Evolutionary conservation across 2,888 invertebrate genomes (phyloP).

Genomic region (Platycnemis pennipes): DNA sequence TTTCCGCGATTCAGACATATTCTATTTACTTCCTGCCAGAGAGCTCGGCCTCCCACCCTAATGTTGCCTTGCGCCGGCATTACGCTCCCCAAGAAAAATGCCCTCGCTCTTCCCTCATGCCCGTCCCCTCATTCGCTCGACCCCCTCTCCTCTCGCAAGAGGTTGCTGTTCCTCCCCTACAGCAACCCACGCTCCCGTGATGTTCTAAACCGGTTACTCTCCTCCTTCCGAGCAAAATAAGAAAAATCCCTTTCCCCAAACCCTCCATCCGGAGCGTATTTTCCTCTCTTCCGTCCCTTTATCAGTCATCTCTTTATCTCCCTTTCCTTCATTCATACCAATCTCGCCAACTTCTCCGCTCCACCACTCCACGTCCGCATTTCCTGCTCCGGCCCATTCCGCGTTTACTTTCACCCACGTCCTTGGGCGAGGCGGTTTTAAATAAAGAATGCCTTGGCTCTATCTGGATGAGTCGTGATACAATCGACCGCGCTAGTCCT

Average conservation of each 20-base stretch:
- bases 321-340: background rate
- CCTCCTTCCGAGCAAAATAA: background rate
- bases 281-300: background rate
- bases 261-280: background rate
- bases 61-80: no score
- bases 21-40: background rate
- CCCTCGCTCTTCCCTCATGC: background rate
- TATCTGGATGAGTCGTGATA: background rate
- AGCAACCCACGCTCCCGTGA: background rate
- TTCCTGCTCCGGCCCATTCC: background rate
- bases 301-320: background rate
- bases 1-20: conserved; percentile 22
- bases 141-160: background rate
- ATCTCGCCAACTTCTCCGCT: background rate
- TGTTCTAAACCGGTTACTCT: background rate
- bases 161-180: background rate
- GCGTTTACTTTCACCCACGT: background rate
- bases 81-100: background rate
- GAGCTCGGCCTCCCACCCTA: background rate
- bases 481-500: background rate
- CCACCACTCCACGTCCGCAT: background rate
- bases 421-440: background rate
- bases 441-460: background rate
- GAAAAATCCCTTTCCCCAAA: background rate
- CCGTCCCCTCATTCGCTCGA: background rate